Conservation (phyloP, 2,888 invertebrate genomes). For the Sarcophaga rosellei region DNA sequence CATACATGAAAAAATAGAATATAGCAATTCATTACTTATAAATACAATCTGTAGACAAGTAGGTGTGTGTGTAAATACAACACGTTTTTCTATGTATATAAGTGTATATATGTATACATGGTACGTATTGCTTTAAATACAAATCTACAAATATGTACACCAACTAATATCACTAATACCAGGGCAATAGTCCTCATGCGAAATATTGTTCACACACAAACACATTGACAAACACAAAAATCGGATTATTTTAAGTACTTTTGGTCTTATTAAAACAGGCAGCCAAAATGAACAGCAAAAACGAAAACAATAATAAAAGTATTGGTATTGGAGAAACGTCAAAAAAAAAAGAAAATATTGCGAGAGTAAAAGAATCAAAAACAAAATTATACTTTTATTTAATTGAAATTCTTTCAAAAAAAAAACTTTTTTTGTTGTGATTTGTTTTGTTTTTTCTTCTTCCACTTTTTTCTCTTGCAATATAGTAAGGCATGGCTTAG, state of each 20-base stretch:
- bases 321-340: background rate
- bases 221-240: slow-evolving; percentile 31
- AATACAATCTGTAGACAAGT: background rate
- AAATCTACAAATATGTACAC: background rate
- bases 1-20: background rate
- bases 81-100: background rate
- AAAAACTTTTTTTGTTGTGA: slow-evolving; percentile 27
- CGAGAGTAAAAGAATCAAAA: slow-evolving; percentile 12
- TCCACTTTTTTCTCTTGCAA: no score
- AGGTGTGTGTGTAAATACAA: background rate
- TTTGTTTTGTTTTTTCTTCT: slow-evolving; percentile 10
- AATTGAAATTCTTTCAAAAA: slow-evolving; percentile 60
- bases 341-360: slow-evolving; percentile 7
- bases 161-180: slow-evolving; percentile 16
- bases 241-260: slow-evolving; percentile 63
- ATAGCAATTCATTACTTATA: slow-evolving; percentile 18
- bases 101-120: background rate
- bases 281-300: background rate
- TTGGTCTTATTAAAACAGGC: slow-evolving; percentile 26
- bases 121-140: background rate
- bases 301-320: background rate
- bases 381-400: slow-evolving; percentile 45
- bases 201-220: slow-evolving; percentile 33
- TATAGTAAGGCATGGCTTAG: no score
- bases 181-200: slow-evolving; percentile 41